These are phyloP conservation scores for Sabatieria punctata DNA, from an alignment of 2,888 invertebrate species.

Conservation along the genomic window DNA sequence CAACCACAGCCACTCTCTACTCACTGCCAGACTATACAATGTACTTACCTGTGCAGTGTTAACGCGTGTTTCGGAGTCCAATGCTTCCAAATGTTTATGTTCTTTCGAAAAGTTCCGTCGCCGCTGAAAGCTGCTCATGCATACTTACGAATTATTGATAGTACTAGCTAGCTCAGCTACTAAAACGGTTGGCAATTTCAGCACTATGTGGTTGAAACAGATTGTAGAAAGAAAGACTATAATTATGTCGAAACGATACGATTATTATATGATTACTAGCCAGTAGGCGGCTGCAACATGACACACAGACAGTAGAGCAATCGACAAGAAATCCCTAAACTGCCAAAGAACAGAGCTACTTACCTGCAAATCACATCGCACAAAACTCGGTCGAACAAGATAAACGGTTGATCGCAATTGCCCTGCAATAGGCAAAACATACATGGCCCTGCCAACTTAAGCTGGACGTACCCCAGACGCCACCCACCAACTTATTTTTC, in stretches of 20 bases:
- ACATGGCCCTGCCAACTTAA: no score
- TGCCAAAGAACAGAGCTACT: neutral
- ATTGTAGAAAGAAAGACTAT: no score
- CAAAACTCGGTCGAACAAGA: conserved; percentile 74
- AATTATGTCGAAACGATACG: no score
- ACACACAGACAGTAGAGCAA: no score
- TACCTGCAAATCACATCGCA: conserved; percentile 79
- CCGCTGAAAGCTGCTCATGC: no score
- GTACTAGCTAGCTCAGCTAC: no score
- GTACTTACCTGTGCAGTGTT: conserved; percentile 71
- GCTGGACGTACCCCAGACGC: neutral
- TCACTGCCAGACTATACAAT: conserved; percentile 38
- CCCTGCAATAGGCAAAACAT: conserved; percentile 45
- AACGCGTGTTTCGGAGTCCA: conserved; percentile 81
- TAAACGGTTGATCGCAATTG: conserved; percentile 9
- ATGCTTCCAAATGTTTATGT: conserved; percentile 89
- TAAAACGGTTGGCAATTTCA: no score
- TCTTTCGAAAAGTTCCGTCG: conserved; percentile 90
- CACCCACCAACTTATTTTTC: neutral
- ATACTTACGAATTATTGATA: no score
- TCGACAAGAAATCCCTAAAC: neutral
- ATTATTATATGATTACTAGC: no score
- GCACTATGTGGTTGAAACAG: no score
- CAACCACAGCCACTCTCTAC: conserved; percentile 24
- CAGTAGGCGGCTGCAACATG: no score